Conservation (phyloP, 1,140 invertebrate genomes). For the Sinella curviseta region DNA sequence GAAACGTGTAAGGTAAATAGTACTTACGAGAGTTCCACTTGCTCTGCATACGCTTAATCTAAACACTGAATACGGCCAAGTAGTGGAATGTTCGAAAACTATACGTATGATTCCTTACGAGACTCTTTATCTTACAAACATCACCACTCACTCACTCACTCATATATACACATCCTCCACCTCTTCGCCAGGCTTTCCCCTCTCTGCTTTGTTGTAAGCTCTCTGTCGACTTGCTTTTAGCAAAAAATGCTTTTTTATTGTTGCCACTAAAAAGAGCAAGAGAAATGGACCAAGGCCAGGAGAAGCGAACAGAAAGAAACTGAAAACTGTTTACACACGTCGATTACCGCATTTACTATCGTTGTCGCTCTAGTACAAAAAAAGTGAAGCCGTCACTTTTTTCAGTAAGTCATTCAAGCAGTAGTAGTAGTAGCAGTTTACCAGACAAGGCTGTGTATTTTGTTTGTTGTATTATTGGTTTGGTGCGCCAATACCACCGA, state of each 20-base stretch:
- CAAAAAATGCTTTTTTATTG: not conserved
- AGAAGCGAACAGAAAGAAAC: not conserved
- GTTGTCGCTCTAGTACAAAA: not conserved
- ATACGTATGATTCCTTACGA: not conserved
- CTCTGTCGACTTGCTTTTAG: not conserved
- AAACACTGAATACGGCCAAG: too few relatives aligned
- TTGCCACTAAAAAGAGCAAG: not conserved
- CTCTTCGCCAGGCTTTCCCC: not conserved
- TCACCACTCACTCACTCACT: not conserved
- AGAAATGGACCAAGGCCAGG: constrained; percentile 13
- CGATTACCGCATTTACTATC: not conserved
- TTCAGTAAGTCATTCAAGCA: not conserved
- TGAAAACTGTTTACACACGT: not conserved
- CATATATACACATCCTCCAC: not conserved
- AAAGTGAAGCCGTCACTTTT: constrained; percentile 3
- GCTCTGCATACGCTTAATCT: too few relatives aligned
- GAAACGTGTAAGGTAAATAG: not conserved
- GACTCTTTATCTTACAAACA: not conserved
- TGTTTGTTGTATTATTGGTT: too few relatives aligned
- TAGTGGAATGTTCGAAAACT: too few relatives aligned
- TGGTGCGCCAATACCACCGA: not conserved
- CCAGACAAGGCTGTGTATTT: not conserved
- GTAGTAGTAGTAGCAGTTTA: not conserved
- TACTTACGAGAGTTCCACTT: too few relatives aligned
- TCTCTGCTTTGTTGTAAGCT: not conserved